Conservation (phyloP, 2,888 invertebrate genomes). For the Cosmia pyralina region DNA sequence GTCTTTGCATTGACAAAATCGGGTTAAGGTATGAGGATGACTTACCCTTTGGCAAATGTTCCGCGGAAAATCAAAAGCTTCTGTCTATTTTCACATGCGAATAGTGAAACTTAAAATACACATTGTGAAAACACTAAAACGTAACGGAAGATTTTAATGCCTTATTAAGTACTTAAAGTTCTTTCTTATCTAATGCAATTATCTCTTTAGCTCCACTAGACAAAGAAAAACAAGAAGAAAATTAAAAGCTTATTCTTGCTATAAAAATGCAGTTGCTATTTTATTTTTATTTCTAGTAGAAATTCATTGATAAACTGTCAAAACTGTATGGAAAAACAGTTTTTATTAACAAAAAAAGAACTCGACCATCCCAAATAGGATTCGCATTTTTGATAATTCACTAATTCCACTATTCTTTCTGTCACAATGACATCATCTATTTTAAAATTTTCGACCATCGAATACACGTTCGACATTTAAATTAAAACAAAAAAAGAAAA, state of each 20-base stretch:
- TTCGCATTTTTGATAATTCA: constrained; percentile 35
- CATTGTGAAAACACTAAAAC: neutral
- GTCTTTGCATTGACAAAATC: neutral
- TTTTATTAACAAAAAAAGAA: constrained; percentile 28
- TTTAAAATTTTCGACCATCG: constrained; percentile 60
- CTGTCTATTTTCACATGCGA: neutral
- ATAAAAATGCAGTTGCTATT: constrained; percentile 9
- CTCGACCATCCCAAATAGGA: constrained; percentile 19
- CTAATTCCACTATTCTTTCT: constrained; percentile 47
- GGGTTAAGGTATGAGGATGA: too few relatives aligned
- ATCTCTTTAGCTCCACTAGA: constrained; percentile 35
- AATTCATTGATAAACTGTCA: neutral
- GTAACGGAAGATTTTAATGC: constrained; percentile 25
- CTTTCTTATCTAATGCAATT: constrained; percentile 32
- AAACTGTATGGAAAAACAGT: neutral
- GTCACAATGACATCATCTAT: constrained; percentile 45
- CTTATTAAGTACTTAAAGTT: constrained; percentile 21
- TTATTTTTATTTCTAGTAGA: constrained; percentile 10
- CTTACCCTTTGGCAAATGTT: neutral
- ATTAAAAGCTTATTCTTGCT: constrained; percentile 30
- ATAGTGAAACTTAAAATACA: neutral
- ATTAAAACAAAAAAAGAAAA: constrained; percentile 56
- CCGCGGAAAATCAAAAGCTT: neutral
- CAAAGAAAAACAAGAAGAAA: constrained; percentile 19
- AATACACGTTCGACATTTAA: constrained; percentile 65